Percentiles rank a stretch among this genome's conserved stretches.
Evolutionary conservation across 2,888 invertebrate species (phyloP).

Genomic region (Trisateles emortualis): DNA sequence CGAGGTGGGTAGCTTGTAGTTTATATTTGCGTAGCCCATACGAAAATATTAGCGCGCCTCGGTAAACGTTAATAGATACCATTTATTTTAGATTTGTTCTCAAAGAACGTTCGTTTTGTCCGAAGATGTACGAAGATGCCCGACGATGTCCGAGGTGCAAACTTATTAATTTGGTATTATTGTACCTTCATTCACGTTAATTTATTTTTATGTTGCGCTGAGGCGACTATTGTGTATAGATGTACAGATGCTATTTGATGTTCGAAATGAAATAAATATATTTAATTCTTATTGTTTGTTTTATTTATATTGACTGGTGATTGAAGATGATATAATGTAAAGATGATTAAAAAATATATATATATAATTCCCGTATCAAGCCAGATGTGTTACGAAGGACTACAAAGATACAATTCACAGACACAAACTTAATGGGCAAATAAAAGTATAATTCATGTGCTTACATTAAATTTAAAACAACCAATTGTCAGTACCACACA

Average conservation of each 20-base stretch:
- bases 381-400: too few species aligned
- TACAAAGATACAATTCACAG: too few species aligned
- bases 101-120: background rate
- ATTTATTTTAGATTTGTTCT: background rate
- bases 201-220: background rate
- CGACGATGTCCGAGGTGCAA: background rate
- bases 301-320: constrained; percentile 6
- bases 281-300: constrained; percentile 33
- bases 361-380: too few species aligned
- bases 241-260: constrained; percentile 48
- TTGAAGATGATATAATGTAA: too few species aligned
- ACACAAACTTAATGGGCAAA: too few species aligned
- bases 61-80: background rate
- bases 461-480: too few species aligned
- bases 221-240: constrained; percentile 41
- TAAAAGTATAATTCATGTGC: too few species aligned
- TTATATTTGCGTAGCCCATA: background rate
- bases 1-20: background rate
- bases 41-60: background rate
- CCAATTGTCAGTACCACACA: too few species aligned
- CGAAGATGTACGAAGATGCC: background rate
- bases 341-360: too few species aligned
- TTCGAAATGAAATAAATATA: constrained; percentile 44
- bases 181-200: constrained; percentile 1
- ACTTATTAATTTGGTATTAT: background rate